phyloP scores from a whole-genome alignment of 2,888 invertebrate species.

The Molorchus minor region DNA sequence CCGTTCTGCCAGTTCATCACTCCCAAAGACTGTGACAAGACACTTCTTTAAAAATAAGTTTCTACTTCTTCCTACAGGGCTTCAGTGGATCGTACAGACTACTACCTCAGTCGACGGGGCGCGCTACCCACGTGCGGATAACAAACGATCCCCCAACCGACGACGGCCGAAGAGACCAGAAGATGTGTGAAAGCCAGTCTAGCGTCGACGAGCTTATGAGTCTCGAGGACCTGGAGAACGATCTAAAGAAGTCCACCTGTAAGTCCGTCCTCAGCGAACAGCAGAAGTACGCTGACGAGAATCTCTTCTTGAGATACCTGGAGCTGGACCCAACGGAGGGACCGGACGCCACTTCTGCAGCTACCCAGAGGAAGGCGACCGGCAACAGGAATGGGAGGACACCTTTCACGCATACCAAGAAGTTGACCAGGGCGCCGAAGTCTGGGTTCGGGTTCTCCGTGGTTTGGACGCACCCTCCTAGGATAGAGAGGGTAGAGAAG shows the following conservation, averaged over 20 bases:
- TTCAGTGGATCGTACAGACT: slow-evolving; percentile 77
- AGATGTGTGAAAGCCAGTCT: slow-evolving; percentile 64
- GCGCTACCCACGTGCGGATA: slow-evolving; percentile 62
- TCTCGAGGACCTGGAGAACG: slow-evolving; percentile 55
- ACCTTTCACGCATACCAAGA: slow-evolving; percentile 83
- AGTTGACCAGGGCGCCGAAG: slow-evolving; percentile 62
- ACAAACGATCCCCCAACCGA: slow-evolving; percentile 40
- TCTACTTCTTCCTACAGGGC: slow-evolving; percentile 58
- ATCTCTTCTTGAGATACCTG: slow-evolving; percentile 75
- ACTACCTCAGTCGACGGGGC: slow-evolving; percentile 72
- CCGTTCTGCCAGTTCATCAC: too few species aligned
- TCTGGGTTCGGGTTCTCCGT: slow-evolving; percentile 86
- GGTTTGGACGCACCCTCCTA: slow-evolving; percentile 88
- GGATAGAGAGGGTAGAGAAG: slow-evolving; percentile 84
- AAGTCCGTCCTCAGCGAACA: slow-evolving; percentile 60
- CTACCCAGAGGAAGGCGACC: slow-evolving; percentile 65
- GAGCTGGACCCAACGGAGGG: slow-evolving; percentile 82
- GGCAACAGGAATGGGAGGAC: slow-evolving; percentile 72
- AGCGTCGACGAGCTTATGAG: slow-evolving; percentile 62
- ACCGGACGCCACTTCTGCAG: slow-evolving; percentile 68
- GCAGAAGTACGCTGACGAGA: slow-evolving; percentile 76
- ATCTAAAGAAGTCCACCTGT: slow-evolving; percentile 50
- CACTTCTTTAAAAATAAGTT: too few species aligned
- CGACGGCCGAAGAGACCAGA: slow-evolving; percentile 29
- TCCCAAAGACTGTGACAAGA: too few species aligned